A percentile compares a stretch with the other conserved stretches of the same genome.
phyloP scores from a whole-genome alignment of 2,113 vertebrate species.

The Pagrus major region DNA sequence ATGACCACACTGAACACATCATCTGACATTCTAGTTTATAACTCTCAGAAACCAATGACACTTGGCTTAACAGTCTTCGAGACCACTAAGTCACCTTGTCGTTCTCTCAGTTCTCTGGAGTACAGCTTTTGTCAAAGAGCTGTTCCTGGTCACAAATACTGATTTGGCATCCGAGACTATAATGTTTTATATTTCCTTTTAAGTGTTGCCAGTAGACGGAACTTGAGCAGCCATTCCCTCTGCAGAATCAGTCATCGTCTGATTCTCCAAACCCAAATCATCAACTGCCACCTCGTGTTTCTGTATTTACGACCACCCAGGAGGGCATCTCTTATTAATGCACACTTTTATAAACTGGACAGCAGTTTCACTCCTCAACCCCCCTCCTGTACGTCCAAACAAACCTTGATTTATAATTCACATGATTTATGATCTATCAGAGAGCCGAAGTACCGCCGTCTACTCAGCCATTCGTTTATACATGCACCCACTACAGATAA shows the following conservation, averaged over 20 bases:
- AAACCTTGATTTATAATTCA: slow-evolving; percentile 86
- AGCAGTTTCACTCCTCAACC: slow-evolving; percentile 75
- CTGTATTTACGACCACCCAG: slow-evolving; percentile 82
- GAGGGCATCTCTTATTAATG: slow-evolving; percentile 83
- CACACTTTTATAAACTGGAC: slow-evolving; percentile 85
- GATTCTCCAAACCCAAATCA: slow-evolving; percentile 68
- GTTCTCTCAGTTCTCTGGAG: slow-evolving; percentile 7
- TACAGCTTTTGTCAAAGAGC: slow-evolving; percentile 8
- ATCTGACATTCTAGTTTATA: slow-evolving; percentile 19
- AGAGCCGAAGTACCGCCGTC: slow-evolving; percentile 71
- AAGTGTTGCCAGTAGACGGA: slow-evolving; percentile 31
- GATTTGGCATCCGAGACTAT: slow-evolving; percentile 24
- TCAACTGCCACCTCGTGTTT: slow-evolving; percentile 79
- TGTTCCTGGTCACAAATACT: slow-evolving; percentile 11
- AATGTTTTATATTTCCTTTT: slow-evolving; percentile 27
- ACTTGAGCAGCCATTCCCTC: slow-evolving; percentile 24
- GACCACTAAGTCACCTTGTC: slow-evolving; percentile 32
- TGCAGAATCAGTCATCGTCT: slow-evolving; percentile 52
- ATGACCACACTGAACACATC: neutral
- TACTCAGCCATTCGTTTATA: slow-evolving; percentile 72
- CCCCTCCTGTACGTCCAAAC: slow-evolving; percentile 78
- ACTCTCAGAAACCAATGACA: slow-evolving; percentile 17
- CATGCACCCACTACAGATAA: slow-evolving; percentile 77
- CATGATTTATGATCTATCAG: slow-evolving; percentile 82
- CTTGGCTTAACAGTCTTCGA: slow-evolving; percentile 8